Evolutionary conservation across 2,888 invertebrate species (phyloP), one percentile per base, ranked within the genome.

Genomic region (Poecilobothrus nobilitatus): DNA sequence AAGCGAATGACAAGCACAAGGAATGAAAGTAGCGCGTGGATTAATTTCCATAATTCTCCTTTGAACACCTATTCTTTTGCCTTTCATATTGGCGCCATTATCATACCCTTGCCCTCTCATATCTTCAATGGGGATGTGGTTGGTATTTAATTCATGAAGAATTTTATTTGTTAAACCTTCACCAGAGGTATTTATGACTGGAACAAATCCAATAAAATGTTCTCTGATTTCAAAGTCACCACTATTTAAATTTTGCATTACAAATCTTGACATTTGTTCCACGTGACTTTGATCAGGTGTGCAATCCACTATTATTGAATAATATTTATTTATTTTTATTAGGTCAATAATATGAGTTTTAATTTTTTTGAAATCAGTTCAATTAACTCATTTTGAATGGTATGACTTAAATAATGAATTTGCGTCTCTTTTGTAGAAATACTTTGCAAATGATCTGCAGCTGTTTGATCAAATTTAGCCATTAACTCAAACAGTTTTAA

Each of bases 111-210:
- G 64, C 15, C 64, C 33, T 64, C 64, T 64, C 64, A 64, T 64
- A 64, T 64, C 33, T 64, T 64, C 63, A 63, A 63, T 63, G 27
- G 63, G 63, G 27, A 63, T 63, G 63, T 27, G 63, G 63, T 63
- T 63, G 63, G 63, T 63, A 63, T 63, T 63, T 63, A 63, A 63
- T 63, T 63, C 63, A 63, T 63, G 22, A 63, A 63, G 63, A 63
- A 63, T 27, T 63, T 63, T 63, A 27, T 63, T 63, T 63, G 64
- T 64, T 64, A 64, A 64, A n/a, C 64, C 64, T 18, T 64, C 33
- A 27, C 64, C 64, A 18, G 64, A 33, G 33, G 33, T 64, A 33
- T 64, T 64, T 64, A 33, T 33, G 15, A 33, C 64, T 64, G 27
- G 27, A 27, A 64, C 27, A 64, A 64, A 64, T 33, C 64, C 33